A percentile compares a stretch with the other conserved stretches of the same genome.
Conservation (phyloP, 2,113 vertebrate species). For the Gopherus evgoodei region DNA sequence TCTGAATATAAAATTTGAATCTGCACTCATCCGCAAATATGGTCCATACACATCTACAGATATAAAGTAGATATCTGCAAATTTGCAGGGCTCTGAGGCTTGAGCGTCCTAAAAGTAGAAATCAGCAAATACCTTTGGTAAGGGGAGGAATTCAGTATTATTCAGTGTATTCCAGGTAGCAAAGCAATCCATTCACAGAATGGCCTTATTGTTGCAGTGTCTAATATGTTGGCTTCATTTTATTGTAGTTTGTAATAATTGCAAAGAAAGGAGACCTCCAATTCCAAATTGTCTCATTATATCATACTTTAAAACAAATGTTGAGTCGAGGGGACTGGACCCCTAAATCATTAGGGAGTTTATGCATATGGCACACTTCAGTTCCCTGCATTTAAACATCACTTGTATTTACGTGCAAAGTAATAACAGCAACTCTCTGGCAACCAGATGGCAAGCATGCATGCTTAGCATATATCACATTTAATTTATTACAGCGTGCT, state of each 20-base stretch:
- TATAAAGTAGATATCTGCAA: no score
- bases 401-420: constrained; percentile 52
- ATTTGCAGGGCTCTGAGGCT: neutral
- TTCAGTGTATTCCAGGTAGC: neutral
- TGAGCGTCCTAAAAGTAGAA: neutral
- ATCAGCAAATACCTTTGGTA: neutral
- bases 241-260: neutral
- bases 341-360: constrained; percentile 38
- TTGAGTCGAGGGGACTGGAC: constrained; percentile 34
- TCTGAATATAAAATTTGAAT: no score
- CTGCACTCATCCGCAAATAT: no score
- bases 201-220: neutral
- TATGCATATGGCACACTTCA: constrained; percentile 24
- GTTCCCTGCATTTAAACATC: constrained; percentile 27
- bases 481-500: constrained; percentile 60
- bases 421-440: constrained; percentile 50
- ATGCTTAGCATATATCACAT: constrained; percentile 61
- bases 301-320: constrained; percentile 40
- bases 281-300: constrained; percentile 31
- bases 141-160: neutral
- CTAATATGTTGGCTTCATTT: neutral
- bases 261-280: neutral
- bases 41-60: no score
- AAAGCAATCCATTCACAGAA: fast-evolving
- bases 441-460: constrained; percentile 67